Evolutionary conservation across 2,888 invertebrate species (phyloP), one percentile per base, ranked within the genome.

Genomic region (Eristalis tenax): DNA sequence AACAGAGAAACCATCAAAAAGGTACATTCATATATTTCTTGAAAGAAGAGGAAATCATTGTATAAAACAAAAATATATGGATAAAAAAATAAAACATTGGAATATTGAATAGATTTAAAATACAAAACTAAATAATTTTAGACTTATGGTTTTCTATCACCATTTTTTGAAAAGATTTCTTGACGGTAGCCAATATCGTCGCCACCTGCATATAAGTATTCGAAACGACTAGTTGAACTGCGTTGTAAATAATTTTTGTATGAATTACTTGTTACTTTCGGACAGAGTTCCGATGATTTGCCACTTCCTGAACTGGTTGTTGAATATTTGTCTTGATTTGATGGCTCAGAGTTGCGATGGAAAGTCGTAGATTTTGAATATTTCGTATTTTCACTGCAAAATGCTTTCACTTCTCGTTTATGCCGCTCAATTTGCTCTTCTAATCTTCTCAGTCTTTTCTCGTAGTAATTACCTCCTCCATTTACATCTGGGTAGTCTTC

Each of bases 371-470:
- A 40, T 40, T 78, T 82, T 0, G 78, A 75, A 23, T 75, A 23
- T 63, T 74, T 86, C 2, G 56, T 57, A 28, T 79, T 90, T 69
- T 90, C 90, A 28, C 85, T 89, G 56, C 90, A 90, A 88, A 90
- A 90, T 15, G 89, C 89, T 74, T 90, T 90, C 0, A 91, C 91
- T 82, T 91, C 91, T 66, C 89, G 89, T 83, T 91, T 91, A 79
- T 91, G 91, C 66, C 90, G 89, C 83, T 90, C 90, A 68, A 91
- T 91, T 89, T 91, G 90, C 22, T 91, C 90, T 81, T 91, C 91
- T 22, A 91, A 61, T 75, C 89, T 89, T 73, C 89, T 89, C 18
- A 91, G 65, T 43, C 91, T 89, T 73, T 90, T 90, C 64, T 90
- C 90, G 61, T 91, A 91, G 74, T 91, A 90, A 71, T 89, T 78